Conservation (phyloP, 2,888 invertebrate genomes). For the Agonopterix heracliana region DNA sequence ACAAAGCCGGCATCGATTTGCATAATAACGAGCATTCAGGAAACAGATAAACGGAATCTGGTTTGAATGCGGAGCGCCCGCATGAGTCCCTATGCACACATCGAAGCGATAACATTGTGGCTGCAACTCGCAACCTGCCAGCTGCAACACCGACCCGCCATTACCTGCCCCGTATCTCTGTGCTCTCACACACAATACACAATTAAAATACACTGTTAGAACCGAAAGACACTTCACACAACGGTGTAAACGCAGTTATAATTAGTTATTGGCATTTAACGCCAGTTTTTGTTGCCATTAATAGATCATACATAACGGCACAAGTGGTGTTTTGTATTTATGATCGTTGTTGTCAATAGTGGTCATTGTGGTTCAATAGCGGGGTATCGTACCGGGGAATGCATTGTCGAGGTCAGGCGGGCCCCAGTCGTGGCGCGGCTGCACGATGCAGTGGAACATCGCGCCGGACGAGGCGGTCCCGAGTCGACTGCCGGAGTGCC, state of each 20-base stretch:
- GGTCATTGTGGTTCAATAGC: background rate
- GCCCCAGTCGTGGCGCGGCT: constrained; percentile 86
- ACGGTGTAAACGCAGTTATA: constrained; percentile 30
- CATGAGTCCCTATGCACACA: background rate
- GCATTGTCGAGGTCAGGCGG: constrained; percentile 83
- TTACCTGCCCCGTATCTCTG: background rate
- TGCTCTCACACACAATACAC: constrained; percentile 12
- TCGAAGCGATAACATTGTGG: too few relatives aligned
- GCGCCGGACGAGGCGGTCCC: constrained; percentile 24
- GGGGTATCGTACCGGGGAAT: constrained; percentile 79
- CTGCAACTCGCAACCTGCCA: too few relatives aligned
- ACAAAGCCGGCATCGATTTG: constrained; percentile 5
- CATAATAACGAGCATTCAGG: constrained; percentile 2
- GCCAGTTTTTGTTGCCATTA: constrained; percentile 24
- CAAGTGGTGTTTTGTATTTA: background rate
- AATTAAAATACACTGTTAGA: constrained; percentile 8
- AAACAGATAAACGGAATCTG: background rate
- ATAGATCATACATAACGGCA: constrained; percentile 23
- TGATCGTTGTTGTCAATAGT: background rate
- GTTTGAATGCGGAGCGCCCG: background rate
- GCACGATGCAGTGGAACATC: constrained; percentile 91
- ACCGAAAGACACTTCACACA: too few relatives aligned
- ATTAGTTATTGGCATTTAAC: constrained; percentile 42
- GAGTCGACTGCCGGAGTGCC: constrained; percentile 21
- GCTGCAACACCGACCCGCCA: background rate